Conservation (phyloP, 2,888 invertebrate genomes). For the Tridacna crocea region DNA sequence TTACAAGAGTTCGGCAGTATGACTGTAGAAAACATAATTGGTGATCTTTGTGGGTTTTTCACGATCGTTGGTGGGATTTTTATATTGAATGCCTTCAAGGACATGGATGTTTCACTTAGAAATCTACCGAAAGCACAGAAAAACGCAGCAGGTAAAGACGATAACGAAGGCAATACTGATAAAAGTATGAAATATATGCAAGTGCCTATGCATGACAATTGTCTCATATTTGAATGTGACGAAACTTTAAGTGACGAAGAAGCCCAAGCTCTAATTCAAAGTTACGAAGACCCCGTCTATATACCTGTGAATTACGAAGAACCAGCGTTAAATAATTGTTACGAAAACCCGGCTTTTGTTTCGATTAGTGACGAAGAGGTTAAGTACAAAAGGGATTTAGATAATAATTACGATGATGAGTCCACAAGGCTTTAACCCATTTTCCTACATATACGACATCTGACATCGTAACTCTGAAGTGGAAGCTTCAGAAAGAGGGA, state of each 20-base stretch:
- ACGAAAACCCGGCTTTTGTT: slow-evolving; percentile 6
- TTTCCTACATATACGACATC: too few relatives aligned
- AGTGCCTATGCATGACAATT: slow-evolving; percentile 29
- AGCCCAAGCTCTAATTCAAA: slow-evolving; percentile 1
- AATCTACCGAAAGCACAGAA: slow-evolving; percentile 64
- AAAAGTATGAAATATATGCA: neutral
- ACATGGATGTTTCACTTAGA: slow-evolving; percentile 86
- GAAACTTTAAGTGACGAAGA: slow-evolving; percentile 49
- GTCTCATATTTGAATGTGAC: slow-evolving; percentile 38
- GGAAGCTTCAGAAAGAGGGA: too few relatives aligned
- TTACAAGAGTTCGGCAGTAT: slow-evolving; percentile 96
- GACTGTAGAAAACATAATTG: slow-evolving; percentile 90
- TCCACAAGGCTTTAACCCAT: neutral
- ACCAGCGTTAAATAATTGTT: neutral
- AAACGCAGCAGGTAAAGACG: slow-evolving; percentile 30
- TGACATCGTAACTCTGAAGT: too few relatives aligned
- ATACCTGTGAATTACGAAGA: neutral
- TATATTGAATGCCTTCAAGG: slow-evolving; percentile 95
- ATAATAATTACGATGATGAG: slow-evolving; percentile 1
- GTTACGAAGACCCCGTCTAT: slow-evolving; percentile 7
- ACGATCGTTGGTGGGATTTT: slow-evolving; percentile 95
- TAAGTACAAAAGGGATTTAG: neutral
- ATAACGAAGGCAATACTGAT: slow-evolving; percentile 32
- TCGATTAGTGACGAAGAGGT: slow-evolving; percentile 3
- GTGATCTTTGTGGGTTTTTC: slow-evolving; percentile 94